Conservation (phyloP, 2,113 vertebrate genomes). For the Greenwoodochromis staneri region DNA sequence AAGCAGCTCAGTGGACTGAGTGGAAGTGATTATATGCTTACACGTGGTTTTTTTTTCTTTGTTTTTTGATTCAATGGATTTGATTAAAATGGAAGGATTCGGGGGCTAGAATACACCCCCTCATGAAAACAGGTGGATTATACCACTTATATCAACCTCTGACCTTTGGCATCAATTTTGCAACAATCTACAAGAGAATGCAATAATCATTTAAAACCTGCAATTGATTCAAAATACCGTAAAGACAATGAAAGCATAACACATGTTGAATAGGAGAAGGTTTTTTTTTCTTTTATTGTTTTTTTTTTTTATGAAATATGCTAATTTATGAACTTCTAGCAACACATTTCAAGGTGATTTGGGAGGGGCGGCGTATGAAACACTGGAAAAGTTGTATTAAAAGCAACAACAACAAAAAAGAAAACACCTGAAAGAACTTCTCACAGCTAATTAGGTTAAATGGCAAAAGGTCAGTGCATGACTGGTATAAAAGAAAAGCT, state of each 20-base stretch:
- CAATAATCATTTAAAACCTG: neutral
- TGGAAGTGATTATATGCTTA: slow-evolving; percentile 14
- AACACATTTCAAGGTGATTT: neutral
- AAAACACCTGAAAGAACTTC: neutral
- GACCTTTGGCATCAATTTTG: neutral
- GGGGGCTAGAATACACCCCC: neutral
- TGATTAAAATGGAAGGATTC: slow-evolving; percentile 38
- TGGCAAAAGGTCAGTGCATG: neutral
- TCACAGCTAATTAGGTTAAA: neutral
- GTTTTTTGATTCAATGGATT: slow-evolving; percentile 28
- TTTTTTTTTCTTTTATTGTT: rapidly evolving
- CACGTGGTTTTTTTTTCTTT: neutral
- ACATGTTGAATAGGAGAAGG: neutral
- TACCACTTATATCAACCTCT: neutral
- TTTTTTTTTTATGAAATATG: neutral
- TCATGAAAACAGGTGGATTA: neutral
- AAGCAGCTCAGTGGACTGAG: neutral
- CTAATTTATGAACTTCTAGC: neutral
- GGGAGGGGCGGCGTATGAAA: neutral
- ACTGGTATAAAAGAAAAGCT: neutral
- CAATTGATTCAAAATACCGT: neutral
- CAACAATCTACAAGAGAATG: neutral
- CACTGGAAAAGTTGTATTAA: neutral
- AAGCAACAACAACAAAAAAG: neutral
- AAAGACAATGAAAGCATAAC: neutral